Conservation (phyloP, 2,888 invertebrate species). For the Xestobium rufovillosum region DNA sequence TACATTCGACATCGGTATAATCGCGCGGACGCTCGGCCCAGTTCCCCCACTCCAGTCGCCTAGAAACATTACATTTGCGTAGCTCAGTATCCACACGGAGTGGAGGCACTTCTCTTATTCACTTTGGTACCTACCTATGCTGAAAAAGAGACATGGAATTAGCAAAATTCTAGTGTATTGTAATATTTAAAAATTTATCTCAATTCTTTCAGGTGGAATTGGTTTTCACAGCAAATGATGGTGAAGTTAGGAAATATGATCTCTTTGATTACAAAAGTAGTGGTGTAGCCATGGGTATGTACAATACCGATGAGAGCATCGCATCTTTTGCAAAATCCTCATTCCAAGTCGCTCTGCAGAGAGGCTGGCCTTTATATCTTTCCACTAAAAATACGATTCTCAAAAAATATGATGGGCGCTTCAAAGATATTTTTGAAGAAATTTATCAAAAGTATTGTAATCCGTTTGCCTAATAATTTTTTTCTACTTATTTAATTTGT, state of each 20-base stretch:
- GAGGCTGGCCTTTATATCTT: conserved; percentile 83
- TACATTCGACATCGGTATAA: too few species aligned
- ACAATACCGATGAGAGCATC: conserved; percentile 85
- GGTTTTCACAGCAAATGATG: conserved; percentile 59
- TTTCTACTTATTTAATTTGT: conserved; percentile 7
- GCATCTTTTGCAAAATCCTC: conserved; percentile 77
- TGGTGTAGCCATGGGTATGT: conserved; percentile 82
- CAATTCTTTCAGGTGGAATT: conserved; percentile 57
- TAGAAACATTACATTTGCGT: too few species aligned
- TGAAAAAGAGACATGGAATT: too few species aligned
- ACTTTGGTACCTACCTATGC: too few species aligned
- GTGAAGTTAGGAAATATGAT: conserved; percentile 49
- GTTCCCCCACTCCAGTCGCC: too few species aligned
- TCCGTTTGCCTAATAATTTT: conserved; percentile 4
- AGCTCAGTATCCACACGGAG: too few species aligned
- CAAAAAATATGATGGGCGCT: conserved; percentile 81
- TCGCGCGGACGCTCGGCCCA: too few species aligned
- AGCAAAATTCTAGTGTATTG: conserved; percentile 2
- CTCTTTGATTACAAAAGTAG: conserved; percentile 66
- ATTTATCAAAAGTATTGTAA: conserved; percentile 65
- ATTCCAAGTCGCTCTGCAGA: conserved; percentile 77
- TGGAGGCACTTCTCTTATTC: too few species aligned
- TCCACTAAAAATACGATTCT: conserved; percentile 89
- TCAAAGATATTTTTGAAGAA: conserved; percentile 89
- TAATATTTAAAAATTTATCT: conserved; percentile 5